Evolutionary conservation across 1,140 invertebrate genomes (phyloP).

Genomic region (Drosophila navojoa): DNA sequence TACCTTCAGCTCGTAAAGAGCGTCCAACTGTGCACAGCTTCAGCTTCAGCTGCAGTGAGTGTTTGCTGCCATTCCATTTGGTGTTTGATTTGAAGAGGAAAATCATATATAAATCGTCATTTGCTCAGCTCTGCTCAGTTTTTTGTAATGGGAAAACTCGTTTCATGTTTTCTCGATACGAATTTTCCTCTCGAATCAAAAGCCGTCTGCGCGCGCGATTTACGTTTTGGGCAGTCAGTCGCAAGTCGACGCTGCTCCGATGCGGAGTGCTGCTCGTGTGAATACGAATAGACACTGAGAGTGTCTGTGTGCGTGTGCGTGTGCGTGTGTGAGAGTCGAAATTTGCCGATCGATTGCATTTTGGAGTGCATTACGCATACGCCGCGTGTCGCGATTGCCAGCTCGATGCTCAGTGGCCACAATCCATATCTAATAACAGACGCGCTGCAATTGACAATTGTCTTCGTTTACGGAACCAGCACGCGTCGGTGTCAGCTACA

Average conservation of each 20-base stretch:
- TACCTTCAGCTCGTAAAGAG: not conserved
- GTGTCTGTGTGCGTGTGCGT: slow-evolving; percentile 12
- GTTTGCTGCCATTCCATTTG: not conserved
- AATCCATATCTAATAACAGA: slow-evolving; percentile 46
- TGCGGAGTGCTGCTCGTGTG: slow-evolving; percentile 47
- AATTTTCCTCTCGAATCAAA: slow-evolving; percentile 39
- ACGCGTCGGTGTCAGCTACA: slow-evolving; percentile 14
- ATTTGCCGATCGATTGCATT: slow-evolving; percentile 29
- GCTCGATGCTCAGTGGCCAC: slow-evolving; percentile 14
- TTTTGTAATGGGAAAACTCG: slow-evolving; percentile 42
- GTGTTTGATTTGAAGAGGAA: slow-evolving; percentile 36
- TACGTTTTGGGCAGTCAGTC: slow-evolving; percentile 63
- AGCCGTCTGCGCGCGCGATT: slow-evolving; percentile 39
- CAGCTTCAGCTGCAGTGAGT: slow-evolving; percentile 31
- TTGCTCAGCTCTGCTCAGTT: slow-evolving; percentile 1
- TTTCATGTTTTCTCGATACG: slow-evolving; percentile 39
- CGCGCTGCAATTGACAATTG: not conserved
- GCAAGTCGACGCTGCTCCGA: slow-evolving; percentile 60
- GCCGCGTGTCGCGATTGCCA: slow-evolving; percentile 26
- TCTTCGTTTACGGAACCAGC: slow-evolving; percentile 42
- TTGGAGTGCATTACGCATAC: slow-evolving; percentile 37
- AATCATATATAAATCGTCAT: slow-evolving; percentile 36
- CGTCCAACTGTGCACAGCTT: slow-evolving; percentile 12
- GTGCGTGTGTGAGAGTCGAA: slow-evolving; percentile 16
- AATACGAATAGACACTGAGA: not conserved